Evolutionary conservation across 2,888 invertebrate species (phyloP).

Genomic region (Eupithecia abbreviata): DNA sequence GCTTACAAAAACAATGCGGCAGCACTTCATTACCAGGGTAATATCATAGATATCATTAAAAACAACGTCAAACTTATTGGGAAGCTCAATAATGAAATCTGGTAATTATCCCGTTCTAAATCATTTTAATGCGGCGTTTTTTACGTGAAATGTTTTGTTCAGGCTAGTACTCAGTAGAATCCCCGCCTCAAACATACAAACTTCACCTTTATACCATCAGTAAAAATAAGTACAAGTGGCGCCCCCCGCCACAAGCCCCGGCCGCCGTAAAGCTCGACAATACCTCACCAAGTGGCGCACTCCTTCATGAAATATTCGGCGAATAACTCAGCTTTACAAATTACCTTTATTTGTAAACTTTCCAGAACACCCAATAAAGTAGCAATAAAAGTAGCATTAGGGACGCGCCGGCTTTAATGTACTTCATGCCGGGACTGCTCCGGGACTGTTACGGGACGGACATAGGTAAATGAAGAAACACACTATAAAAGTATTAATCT

Average conservation of each 20-base stretch:
- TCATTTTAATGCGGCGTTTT: too few relatives aligned
- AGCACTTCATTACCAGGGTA: too few relatives aligned
- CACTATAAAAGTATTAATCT: neutral
- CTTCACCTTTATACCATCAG: neutral
- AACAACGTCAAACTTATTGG: too few relatives aligned
- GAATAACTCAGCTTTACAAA: slow-evolving; percentile 26
- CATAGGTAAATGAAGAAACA: neutral
- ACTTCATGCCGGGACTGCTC: neutral
- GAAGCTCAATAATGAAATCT: too few relatives aligned
- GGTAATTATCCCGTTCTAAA: too few relatives aligned
- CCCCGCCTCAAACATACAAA: neutral
- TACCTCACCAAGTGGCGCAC: neutral
- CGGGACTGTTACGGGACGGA: neutral
- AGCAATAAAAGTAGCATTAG: slow-evolving; percentile 32
- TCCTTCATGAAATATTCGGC: slow-evolving; percentile 18
- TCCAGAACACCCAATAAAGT: slow-evolving; percentile 32
- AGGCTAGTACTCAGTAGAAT: neutral
- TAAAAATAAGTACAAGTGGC: neutral
- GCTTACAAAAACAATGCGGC: neutral
- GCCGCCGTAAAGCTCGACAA: neutral
- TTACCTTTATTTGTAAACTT: slow-evolving; percentile 33
- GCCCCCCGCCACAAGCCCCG: neutral
- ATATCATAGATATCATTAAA: too few relatives aligned
- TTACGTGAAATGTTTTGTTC: too few relatives aligned
- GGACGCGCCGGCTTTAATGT: slow-evolving; percentile 2